Evolutionary conservation across 2,113 vertebrate species (phyloP).

Genomic region (Phainopepla nitens): DNA sequence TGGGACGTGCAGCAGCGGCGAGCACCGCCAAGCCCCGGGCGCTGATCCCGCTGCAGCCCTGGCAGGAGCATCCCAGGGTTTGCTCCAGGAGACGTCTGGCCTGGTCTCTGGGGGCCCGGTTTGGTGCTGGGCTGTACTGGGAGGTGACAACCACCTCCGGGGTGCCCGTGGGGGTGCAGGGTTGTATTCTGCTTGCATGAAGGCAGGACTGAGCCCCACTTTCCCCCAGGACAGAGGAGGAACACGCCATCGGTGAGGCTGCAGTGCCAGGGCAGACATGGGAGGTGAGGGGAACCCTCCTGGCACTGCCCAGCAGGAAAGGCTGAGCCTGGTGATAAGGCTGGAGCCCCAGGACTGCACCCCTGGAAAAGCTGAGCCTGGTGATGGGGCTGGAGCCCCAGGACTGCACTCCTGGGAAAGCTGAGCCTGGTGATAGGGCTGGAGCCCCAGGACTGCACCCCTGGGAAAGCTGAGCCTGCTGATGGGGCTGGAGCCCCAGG

Average conservation of each 20-base stretch:
- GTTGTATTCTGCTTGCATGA: too few relatives aligned
- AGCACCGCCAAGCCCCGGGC: rapidly evolving
- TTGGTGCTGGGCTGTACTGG: background rate
- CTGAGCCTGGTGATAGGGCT: rapidly evolving
- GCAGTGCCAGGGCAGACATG: rapidly evolving
- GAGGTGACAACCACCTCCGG: background rate
- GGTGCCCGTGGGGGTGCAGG: rapidly evolving
- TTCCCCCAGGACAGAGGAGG: background rate
- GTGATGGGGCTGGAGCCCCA: rapidly evolving
- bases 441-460: background rate
- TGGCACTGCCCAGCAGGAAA: background rate
- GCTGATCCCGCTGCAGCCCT: rapidly evolving
- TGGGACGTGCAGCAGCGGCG: background rate
- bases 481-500: background rate
- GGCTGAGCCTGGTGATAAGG: rapidly evolving
- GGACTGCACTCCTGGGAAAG: background rate
- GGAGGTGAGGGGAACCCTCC: background rate
- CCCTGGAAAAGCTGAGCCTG: too few relatives aligned
- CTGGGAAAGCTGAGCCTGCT: too few relatives aligned
- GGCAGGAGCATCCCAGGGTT: rapidly evolving
- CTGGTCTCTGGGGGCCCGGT: background rate
- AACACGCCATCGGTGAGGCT: rapidly evolving
- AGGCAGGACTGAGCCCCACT: background rate
- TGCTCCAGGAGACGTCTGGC: background rate
- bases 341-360: background rate